Percentiles rank a stretch among this genome's conserved stretches.
These are phyloP conservation scores for Lapara coniferarum DNA, from an alignment of 2,888 invertebrate genomes.

Conservation along the genomic window DNA sequence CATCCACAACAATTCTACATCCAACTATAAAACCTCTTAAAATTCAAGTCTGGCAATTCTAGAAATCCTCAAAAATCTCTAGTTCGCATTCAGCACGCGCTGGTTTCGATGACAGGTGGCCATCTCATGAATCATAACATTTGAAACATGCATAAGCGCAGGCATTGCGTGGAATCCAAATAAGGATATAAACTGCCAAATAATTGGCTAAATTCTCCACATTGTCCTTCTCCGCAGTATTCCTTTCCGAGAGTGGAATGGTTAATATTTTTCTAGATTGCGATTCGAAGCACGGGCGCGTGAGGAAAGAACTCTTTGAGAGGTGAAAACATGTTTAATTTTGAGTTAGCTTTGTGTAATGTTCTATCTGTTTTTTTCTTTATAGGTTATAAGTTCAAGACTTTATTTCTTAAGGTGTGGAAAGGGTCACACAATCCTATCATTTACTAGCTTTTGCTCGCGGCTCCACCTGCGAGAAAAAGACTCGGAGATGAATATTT, in stretches of 20 bases:
- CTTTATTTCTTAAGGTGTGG: too few relatives aligned
- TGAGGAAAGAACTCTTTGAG: background rate
- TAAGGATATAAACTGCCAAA: constrained; percentile 16
- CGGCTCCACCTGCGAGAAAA: too few relatives aligned
- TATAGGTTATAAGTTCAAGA: too few relatives aligned
- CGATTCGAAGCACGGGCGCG: background rate
- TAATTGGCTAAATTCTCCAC: constrained; percentile 19
- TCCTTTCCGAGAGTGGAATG: constrained; percentile 1
- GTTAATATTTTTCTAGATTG: background rate
- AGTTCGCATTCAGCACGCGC: constrained; percentile 9
- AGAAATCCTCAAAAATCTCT: constrained; percentile 1
- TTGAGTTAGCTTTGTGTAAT: too few relatives aligned
- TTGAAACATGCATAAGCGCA: background rate
- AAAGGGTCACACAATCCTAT: too few relatives aligned
- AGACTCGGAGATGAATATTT: too few relatives aligned
- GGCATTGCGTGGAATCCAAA: constrained; percentile 18
- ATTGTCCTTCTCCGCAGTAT: background rate
- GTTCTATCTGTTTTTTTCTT: too few relatives aligned
- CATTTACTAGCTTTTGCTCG: too few relatives aligned
- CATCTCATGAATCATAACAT: constrained; percentile 22
- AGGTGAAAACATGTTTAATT: too few relatives aligned
- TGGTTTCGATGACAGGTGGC: constrained; percentile 12
- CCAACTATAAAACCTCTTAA: background rate
- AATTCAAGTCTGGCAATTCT: background rate
- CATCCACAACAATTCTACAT: too few relatives aligned